These are phyloP conservation scores for Amblyornis subalaris DNA, from an alignment of 2,113 vertebrate genomes.

Conservation along the genomic window DNA sequence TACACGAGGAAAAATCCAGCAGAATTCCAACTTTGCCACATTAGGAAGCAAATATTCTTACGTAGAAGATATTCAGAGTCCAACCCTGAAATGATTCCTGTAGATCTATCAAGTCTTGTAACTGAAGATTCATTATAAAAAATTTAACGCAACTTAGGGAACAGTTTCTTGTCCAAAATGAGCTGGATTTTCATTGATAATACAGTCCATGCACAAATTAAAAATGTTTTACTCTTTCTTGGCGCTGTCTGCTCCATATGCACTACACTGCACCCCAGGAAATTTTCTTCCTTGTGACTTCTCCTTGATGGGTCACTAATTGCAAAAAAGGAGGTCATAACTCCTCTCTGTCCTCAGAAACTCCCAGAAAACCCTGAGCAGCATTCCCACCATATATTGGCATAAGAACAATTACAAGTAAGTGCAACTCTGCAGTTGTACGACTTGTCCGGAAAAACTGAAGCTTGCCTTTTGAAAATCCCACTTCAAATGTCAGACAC, in stretches of 20 bases:
- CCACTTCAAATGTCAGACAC: slow-evolving; percentile 33
- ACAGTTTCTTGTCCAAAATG: not conserved
- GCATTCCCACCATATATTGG: not conserved
- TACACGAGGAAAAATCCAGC: accelerated
- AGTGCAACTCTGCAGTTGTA: not conserved
- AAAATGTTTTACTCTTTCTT: not conserved
- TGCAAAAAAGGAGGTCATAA: not conserved
- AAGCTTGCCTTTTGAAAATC: slow-evolving; percentile 20
- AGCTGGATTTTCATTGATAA: not conserved
- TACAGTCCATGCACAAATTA: not conserved
- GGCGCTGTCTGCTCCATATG: accelerated
- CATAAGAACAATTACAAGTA: not conserved
- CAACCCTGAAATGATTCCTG: not conserved
- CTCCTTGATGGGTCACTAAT: not conserved
- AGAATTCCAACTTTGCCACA: not conserved
- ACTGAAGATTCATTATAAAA: not conserved
- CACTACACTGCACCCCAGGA: accelerated
- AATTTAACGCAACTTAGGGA: not conserved
- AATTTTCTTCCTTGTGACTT: not conserved
- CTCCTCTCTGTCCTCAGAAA: not conserved
- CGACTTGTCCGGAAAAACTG: not conserved
- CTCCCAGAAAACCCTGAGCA: not conserved
- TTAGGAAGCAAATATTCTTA: not conserved
- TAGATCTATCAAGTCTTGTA: not conserved
- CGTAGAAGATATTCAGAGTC: not conserved